Conservation (phyloP, 2,888 invertebrate species). For the Trichopria drosophilae region DNA sequence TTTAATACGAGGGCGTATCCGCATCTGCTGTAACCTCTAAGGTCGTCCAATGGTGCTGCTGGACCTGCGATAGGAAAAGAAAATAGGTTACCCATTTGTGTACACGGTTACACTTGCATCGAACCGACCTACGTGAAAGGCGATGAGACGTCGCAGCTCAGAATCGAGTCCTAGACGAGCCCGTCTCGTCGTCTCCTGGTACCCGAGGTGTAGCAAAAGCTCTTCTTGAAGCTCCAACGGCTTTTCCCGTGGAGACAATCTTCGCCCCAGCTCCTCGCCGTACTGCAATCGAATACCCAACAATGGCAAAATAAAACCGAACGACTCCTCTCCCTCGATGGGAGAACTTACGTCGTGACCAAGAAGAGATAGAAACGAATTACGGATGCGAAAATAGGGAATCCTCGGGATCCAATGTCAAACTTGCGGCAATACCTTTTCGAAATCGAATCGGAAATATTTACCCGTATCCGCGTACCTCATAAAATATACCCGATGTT, state of each 20-base stretch:
- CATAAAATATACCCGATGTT: too few species aligned
- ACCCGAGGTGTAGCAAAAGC: conserved; percentile 65
- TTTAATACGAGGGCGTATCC: conserved; percentile 64
- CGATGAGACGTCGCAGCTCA: conserved; percentile 65
- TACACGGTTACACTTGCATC: conserved; percentile 10
- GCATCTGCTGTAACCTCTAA: conserved; percentile 58
- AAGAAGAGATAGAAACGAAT: too few species aligned
- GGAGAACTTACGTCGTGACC: too few species aligned
- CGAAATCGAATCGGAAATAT: too few species aligned
- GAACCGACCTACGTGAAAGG: conserved; percentile 63
- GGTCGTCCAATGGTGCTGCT: conserved; percentile 61
- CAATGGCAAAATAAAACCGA: too few species aligned
- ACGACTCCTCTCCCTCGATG: too few species aligned
- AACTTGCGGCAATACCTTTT: too few species aligned
- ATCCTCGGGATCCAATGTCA: too few species aligned
- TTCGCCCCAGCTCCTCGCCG: conserved; percentile 61
- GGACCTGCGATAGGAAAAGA: too few species aligned
- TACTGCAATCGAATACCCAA: too few species aligned
- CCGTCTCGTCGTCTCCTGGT: conserved; percentile 64
- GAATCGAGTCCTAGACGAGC: conserved; percentile 69
- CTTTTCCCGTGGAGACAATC: conserved; percentile 63
- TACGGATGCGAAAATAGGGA: too few species aligned
- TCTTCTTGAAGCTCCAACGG: conserved; percentile 68
- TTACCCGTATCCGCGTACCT: too few species aligned
- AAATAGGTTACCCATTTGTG: background rate